A percentile compares a stretch with the other conserved stretches of the same genome.
Conservation (phyloP, 1,140 invertebrate genomes). For the Leptinotarsa lineolata region DNA sequence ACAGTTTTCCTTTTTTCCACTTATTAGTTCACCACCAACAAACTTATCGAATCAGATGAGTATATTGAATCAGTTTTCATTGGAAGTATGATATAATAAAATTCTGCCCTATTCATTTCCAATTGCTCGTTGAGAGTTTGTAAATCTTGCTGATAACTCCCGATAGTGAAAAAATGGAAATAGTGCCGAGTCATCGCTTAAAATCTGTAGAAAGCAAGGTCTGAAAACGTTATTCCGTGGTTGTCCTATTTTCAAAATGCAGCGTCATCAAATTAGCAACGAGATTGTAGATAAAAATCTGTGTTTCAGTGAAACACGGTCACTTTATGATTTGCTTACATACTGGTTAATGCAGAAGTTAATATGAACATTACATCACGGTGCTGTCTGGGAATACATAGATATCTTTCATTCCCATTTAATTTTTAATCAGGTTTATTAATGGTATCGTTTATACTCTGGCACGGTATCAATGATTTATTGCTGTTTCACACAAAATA, state of each 20-base stretch:
- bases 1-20: background rate
- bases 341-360: background rate
- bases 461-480: slow-evolving; percentile 2
- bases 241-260: background rate
- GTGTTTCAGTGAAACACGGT: background rate
- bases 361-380: slow-evolving; percentile 2
- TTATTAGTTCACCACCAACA: background rate
- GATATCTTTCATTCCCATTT: slow-evolving; percentile 4
- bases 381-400: background rate
- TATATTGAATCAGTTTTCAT: background rate
- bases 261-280: slow-evolving; percentile 5
- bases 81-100: background rate
- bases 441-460: background rate
- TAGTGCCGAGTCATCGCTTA: background rate
- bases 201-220: background rate
- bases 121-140: slow-evolving; percentile 4
- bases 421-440: slow-evolving; percentile 6
- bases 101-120: background rate
- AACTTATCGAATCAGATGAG: background rate
- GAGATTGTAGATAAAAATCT: background rate
- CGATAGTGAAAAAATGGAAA: background rate
- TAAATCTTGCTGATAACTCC: background rate
- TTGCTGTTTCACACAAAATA: background rate
- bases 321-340: slow-evolving; percentile 3
- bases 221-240: background rate